Conservation (phyloP, 2,888 invertebrate species). For the Drosophila anomelani region DNA sequence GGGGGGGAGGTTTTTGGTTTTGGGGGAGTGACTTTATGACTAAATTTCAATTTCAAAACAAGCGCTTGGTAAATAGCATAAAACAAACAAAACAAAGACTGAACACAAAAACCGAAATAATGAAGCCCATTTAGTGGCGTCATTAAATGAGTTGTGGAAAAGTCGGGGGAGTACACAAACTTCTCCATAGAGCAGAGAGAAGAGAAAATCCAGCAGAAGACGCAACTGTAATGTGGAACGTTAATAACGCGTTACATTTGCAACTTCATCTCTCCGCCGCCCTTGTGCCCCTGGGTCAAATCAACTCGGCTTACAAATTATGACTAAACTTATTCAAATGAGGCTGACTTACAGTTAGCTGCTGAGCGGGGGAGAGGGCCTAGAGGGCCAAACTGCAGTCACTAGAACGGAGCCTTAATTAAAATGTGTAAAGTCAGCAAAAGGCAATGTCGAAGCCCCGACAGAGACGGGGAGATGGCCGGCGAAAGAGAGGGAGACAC, state of each 20-base stretch:
- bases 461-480: conserved; percentile 26
- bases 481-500: conserved; percentile 34
- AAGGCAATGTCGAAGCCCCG: conserved; percentile 45
- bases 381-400: conserved; percentile 62
- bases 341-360: conserved; percentile 68
- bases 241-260: conserved; percentile 82
- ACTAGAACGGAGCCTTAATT: conserved; percentile 77
- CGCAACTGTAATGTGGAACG: conserved; percentile 75
- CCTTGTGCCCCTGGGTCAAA: conserved; percentile 27
- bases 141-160: conserved; percentile 71
- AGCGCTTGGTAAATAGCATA: conserved; percentile 23
- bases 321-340: conserved; percentile 80
- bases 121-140: conserved; percentile 80
- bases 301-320: conserved; percentile 73
- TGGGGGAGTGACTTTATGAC: conserved; percentile 62
- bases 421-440: conserved; percentile 78
- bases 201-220: conserved; percentile 12
- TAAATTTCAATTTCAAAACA: conserved; percentile 74
- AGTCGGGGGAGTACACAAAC: conserved; percentile 4
- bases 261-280: conserved; percentile 66
- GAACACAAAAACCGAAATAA: conserved; percentile 70
- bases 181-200: background rate
- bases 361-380: background rate
- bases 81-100: conserved; percentile 22
- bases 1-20: background rate